Evolutionary conservation across 64 coral and sea anemone species (phyloP), one percentile per base, ranked within the genome.

Genomic region (Actinia equina): DNA sequence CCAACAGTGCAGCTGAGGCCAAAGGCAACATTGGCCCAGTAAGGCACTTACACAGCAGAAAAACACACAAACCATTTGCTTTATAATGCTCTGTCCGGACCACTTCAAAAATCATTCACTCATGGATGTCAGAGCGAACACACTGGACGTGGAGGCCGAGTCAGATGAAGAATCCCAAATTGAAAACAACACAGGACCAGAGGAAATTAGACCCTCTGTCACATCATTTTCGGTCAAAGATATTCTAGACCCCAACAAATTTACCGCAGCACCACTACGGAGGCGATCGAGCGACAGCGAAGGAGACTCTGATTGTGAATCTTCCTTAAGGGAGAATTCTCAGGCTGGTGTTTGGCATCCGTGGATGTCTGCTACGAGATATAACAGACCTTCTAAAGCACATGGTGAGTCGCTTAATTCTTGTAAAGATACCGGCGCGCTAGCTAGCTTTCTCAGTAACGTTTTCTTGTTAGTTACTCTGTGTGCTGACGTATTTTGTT

Each of bases 161-260:
- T 83, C 85, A n/a, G 67, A 77, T 14, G 53, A 89, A 82, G 94
- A 90, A 10, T 69, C 86, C 10, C 89, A 91, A n/a, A 61, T 83
- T 25, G 84, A 89, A 80, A 91, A 93, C 54, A 77, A 89, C 26
- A 90, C 92, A 79, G 86, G 83, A 9, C 69, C 82, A 37, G 86
- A 88, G 43, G 94, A 97, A 76, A 74, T 77, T 17, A 89, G 94
- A 71, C 88, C 91, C 51, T 65, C 59, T 43, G 94, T 97, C 15
- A 99, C 97, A 85, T 95, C 97, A 58, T 99, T 99, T 84, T 95
- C 91, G 52, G 97, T 99, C 58, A 99, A 93, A 90, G 97, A 99
- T 82, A 99, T 99, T 87, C 89, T 99, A 77, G 93, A 99, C 44
- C 93, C 97, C 27, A 89, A 93, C 76, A 99, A 99, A 83, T 99